Conservation (phyloP, 2,797 vertebrate genomes). For the Lycodopsis pacificus region DNA sequence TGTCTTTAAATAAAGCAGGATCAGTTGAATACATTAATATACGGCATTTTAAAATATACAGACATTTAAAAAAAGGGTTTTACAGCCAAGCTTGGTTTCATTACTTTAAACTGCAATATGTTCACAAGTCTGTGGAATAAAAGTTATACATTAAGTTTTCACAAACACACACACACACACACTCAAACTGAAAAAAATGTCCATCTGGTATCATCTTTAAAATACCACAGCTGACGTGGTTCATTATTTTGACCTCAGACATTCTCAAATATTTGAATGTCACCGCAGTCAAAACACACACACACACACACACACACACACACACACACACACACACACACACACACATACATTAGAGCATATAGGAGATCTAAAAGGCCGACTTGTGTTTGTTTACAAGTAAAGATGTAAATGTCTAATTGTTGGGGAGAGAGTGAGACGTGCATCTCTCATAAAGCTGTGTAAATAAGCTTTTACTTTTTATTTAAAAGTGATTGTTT, state of each 20-base stretch:
- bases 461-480: not conserved
- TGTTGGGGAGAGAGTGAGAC: not conserved
- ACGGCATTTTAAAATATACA: not conserved
- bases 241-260: constrained; percentile 36
- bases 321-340: constrained; percentile 2
- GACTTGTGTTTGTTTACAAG: not conserved
- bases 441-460: not conserved
- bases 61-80: not conserved
- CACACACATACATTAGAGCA: not conserved
- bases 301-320: constrained; percentile 1
- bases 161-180: not conserved
- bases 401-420: not conserved
- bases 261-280: constrained; percentile 29
- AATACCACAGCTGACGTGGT: constrained; percentile 25
- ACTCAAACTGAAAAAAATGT: not conserved
- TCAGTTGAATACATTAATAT: not conserved
- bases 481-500: not conserved
- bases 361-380: not conserved
- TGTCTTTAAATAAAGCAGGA: not conserved
- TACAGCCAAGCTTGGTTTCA: not conserved
- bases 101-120: not conserved
- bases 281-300: constrained; percentile 11
- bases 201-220: constrained; percentile 39
- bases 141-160: not conserved
- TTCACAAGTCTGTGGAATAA: not conserved